A percentile compares a stretch with the other conserved stretches of the same genome.
Evolutionary conservation across 37 sponge, comb jelly and placozoan genomes (phyloP).

Genomic region (Ianthella basta): DNA sequence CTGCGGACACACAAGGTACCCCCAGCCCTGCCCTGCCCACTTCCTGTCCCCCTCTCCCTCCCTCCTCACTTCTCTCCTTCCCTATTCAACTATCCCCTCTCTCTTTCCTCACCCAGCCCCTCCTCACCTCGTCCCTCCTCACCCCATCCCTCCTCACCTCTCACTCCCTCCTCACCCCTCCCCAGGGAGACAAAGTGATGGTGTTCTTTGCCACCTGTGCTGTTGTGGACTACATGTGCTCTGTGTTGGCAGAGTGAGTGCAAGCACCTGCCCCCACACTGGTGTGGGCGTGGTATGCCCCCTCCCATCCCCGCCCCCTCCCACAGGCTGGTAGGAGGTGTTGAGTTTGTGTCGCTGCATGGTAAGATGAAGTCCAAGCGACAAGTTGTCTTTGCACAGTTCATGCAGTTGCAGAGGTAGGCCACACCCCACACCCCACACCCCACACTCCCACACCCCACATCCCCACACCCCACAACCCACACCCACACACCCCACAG

Average conservation of each 20-base stretch:
- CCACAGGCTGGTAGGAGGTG: constrained; percentile 24
- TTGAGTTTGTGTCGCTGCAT: constrained; percentile 78
- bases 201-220: constrained; percentile 98
- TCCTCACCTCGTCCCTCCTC: no score
- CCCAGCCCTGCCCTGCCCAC: neutral
- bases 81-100: no score
- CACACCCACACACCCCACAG: no score
- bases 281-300: neutral
- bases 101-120: no score
- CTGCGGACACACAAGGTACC: constrained; percentile 47
- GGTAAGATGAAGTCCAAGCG: constrained; percentile 90
- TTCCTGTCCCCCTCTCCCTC: neutral
- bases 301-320: neutral
- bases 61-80: no score
- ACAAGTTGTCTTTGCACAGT: constrained; percentile 69
- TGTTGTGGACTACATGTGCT: constrained; percentile 87
- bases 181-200: constrained; percentile 71
- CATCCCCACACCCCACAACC: no score
- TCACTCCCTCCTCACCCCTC: neutral
- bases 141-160: no score
- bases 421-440: no score
- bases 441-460: no score
- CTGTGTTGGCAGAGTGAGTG: constrained; percentile 33
- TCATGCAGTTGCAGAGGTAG: constrained; percentile 54
- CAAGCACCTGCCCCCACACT: neutral